phyloP scores from a whole-genome alignment of 2,888 invertebrate species.

The Tetragnatha montana region DNA sequence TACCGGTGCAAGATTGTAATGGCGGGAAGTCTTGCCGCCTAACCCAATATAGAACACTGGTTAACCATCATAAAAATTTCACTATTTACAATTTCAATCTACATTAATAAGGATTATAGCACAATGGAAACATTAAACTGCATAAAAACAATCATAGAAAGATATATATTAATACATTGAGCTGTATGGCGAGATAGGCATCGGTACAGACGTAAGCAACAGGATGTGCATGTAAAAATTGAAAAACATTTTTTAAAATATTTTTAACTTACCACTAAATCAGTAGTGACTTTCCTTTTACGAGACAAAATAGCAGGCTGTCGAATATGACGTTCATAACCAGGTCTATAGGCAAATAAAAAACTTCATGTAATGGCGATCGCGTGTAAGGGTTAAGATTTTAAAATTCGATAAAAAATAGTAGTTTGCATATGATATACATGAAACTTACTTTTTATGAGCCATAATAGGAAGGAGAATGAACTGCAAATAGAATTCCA shows the following conservation, averaged over 20 bases:
- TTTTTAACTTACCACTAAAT: slow-evolving; percentile 58
- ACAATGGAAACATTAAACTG: neutral
- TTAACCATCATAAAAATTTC: neutral
- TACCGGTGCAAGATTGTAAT: slow-evolving; percentile 49
- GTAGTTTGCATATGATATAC: neutral
- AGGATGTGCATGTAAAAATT: slow-evolving; percentile 42
- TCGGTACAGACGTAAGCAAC: slow-evolving; percentile 4
- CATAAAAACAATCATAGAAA: neutral
- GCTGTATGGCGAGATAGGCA: neutral
- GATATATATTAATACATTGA: neutral
- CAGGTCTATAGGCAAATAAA: slow-evolving; percentile 14
- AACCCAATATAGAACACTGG: slow-evolving; percentile 43
- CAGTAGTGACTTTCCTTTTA: slow-evolving; percentile 67
- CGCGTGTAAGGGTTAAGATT: slow-evolving; percentile 10
- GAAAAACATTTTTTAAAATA: slow-evolving; percentile 16
- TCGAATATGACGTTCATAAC: slow-evolving; percentile 20
- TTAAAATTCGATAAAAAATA: slow-evolving; percentile 10
- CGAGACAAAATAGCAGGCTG: slow-evolving; percentile 63
- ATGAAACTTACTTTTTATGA: slow-evolving; percentile 32
- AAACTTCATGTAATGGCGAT: neutral
- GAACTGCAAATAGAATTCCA: neutral
- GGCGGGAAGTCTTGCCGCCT: slow-evolving; percentile 69
- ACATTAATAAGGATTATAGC: neutral
- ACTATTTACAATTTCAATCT: neutral
- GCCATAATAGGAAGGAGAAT: slow-evolving; percentile 16